A percentile compares a stretch with the other conserved stretches of the same genome.
These are phyloP conservation scores for Aurelia aurita complex sp. Pacific DNA, from an alignment of 30 jellyfish, hydroid and myxozoan genomes.

Conservation along the genomic window DNA sequence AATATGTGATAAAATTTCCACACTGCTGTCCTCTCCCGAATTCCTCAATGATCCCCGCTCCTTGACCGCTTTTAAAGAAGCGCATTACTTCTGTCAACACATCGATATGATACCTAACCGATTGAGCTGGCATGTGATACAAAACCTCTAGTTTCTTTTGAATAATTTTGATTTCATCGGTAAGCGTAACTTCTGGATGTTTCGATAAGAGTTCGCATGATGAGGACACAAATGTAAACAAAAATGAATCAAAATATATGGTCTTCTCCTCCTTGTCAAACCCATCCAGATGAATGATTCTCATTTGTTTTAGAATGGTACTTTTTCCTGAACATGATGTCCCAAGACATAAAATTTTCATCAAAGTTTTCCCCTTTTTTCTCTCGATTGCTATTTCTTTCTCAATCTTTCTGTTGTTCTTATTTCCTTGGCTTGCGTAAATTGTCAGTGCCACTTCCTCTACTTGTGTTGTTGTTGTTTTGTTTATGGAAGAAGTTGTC, in stretches of 20 bases:
- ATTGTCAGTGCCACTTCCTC: not conserved
- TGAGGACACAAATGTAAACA: conserved; percentile 26
- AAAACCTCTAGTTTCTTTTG: not conserved
- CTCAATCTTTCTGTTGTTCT: conserved; percentile 22
- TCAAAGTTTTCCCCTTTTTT: conserved; percentile 14
- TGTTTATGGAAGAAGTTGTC: too few species aligned
- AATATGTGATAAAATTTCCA: conserved; percentile 17
- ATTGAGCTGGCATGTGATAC: not conserved
- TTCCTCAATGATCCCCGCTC: conserved; percentile 9
- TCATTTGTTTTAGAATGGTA: conserved; percentile 61
- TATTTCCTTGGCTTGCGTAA: not conserved
- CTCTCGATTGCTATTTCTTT: conserved; percentile 28
- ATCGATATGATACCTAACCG: conserved; percentile 10
- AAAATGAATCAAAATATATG: conserved; percentile 24
- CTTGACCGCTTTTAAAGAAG: conserved; percentile 18
- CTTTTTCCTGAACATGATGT: conserved; percentile 62
- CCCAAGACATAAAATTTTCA: conserved; percentile 65
- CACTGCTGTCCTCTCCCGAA: conserved; percentile 30
- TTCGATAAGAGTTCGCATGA: conserved; percentile 36
- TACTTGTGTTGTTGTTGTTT: too few species aligned
- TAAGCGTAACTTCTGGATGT: conserved; percentile 11
- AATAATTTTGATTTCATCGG: not conserved
- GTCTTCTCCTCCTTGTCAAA: conserved; percentile 39
- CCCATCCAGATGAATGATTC: conserved; percentile 54
- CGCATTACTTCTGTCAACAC: not conserved